Conservation (phyloP, 2,113 vertebrate genomes). For the Vulpes vulpes region DNA sequence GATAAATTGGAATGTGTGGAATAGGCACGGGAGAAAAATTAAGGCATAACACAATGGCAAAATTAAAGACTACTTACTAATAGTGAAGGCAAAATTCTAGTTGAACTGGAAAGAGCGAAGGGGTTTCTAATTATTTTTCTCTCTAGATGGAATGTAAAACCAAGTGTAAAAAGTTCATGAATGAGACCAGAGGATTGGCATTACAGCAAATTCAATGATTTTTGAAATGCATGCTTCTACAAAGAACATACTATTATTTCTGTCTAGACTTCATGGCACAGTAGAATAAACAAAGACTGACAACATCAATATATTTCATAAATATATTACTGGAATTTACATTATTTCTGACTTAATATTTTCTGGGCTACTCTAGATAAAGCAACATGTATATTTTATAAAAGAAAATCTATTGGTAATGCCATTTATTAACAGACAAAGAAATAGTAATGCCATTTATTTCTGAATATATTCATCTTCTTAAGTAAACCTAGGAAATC, state of each 20-base stretch:
- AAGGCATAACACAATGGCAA: background rate
- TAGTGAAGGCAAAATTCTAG: background rate
- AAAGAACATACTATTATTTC: slow-evolving; percentile 76
- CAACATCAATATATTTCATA: slow-evolving; percentile 72
- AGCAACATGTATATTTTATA: slow-evolving; percentile 41
- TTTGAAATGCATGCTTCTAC: slow-evolving; percentile 67
- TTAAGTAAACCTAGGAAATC: slow-evolving; percentile 71
- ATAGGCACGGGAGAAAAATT: background rate
- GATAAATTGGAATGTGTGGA: background rate
- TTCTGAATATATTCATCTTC: slow-evolving; percentile 65
- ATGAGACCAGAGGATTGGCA: slow-evolving; percentile 50
- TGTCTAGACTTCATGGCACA: slow-evolving; percentile 75
- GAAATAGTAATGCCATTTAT: slow-evolving; percentile 67
- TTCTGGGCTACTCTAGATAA: slow-evolving; percentile 63
- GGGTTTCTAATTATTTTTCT: slow-evolving; percentile 23
- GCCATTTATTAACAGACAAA: slow-evolving; percentile 64
- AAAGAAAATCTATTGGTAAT: slow-evolving; percentile 74
- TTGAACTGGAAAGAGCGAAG: background rate
- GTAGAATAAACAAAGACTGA: slow-evolving; percentile 77
- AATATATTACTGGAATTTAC: slow-evolving; percentile 71
- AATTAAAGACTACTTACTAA: slow-evolving; percentile 28
- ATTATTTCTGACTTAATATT: slow-evolving; percentile 55
- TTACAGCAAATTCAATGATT: slow-evolving; percentile 62
- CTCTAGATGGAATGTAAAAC: slow-evolving; percentile 61
- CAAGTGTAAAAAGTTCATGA: slow-evolving; percentile 76